Evolutionary conservation across 2,888 invertebrate genomes (phyloP).

Genomic region (Coenonympha glycerion): DNA sequence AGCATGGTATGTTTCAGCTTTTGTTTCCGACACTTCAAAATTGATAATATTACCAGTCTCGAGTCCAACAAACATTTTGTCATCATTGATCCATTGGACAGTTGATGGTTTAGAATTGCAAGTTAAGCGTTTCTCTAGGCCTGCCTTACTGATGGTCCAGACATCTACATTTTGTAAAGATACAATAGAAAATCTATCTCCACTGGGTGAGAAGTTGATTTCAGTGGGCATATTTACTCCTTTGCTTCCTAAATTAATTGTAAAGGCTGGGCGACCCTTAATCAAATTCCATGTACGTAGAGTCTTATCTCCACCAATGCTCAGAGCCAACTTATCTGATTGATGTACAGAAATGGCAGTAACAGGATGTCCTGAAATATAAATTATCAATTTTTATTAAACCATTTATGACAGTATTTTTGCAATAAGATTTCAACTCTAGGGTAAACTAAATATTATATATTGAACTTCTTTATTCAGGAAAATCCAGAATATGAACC

Average conservation of each 20-base stretch:
- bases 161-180: constrained; percentile 84
- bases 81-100: constrained; percentile 80
- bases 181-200: constrained; percentile 84
- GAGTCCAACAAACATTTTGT: constrained; percentile 80
- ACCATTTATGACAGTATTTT: no score
- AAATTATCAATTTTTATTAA: no score
- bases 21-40: constrained; percentile 70
- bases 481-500: no score
- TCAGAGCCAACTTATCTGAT: constrained; percentile 90
- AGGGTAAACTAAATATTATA: no score
- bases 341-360: constrained; percentile 89
- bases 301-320: constrained; percentile 88
- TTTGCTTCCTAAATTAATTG: constrained; percentile 87
- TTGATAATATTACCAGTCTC: constrained; percentile 83
- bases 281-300: constrained; percentile 95
- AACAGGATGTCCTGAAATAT: constrained; percentile 77
- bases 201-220: constrained; percentile 84
- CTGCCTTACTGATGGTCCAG: constrained; percentile 87
- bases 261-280: constrained; percentile 92
- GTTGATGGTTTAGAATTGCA: constrained; percentile 82
- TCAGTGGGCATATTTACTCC: constrained; percentile 69
- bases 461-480: no score
- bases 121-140: constrained; percentile 79
- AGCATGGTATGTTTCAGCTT: constrained; percentile 66
- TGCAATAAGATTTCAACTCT: no score